Conservation (phyloP, 2,113 vertebrate species). For the Cololabis saira region DNA sequence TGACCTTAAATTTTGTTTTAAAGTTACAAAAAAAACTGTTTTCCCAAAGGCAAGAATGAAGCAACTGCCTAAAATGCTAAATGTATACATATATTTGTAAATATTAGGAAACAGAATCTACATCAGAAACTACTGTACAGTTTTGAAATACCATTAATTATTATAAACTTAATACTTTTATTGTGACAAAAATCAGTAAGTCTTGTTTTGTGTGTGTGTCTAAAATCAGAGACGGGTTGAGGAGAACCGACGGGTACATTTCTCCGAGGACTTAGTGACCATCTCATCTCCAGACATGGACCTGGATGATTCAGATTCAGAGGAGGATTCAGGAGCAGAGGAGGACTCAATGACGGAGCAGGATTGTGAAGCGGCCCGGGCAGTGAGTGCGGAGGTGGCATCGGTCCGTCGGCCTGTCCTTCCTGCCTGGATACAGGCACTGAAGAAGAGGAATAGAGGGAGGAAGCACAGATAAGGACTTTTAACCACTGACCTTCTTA, state of each 20-base stretch:
- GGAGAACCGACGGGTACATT: constrained; percentile 68
- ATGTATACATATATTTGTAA: background rate
- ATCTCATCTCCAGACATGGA: constrained; percentile 47
- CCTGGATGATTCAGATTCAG: constrained; percentile 34
- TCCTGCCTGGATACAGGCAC: constrained; percentile 75
- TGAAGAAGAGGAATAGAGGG: constrained; percentile 68
- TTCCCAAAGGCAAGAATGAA: background rate
- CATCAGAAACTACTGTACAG: no score
- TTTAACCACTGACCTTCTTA: background rate
- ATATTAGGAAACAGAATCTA: background rate
- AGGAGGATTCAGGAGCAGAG: constrained; percentile 54
- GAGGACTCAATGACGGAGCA: constrained; percentile 51
- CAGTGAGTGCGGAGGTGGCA: constrained; percentile 9
- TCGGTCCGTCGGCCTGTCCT: constrained; percentile 40
- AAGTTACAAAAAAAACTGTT: background rate
- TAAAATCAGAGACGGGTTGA: constrained; percentile 74
- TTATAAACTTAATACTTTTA: no score
- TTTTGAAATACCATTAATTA: no score
- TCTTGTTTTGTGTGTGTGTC: background rate
- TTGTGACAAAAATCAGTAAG: no score
- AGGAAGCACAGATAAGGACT: constrained; percentile 53
- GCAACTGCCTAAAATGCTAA: no score
- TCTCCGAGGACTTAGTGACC: constrained; percentile 70
- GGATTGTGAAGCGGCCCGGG: constrained; percentile 30
- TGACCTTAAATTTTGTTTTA: no score